Evolutionary conservation across 2,113 vertebrate genomes (phyloP), one percentile per base, ranked within the genome.

Genomic region (Acrocephalus arundinaceus): DNA sequence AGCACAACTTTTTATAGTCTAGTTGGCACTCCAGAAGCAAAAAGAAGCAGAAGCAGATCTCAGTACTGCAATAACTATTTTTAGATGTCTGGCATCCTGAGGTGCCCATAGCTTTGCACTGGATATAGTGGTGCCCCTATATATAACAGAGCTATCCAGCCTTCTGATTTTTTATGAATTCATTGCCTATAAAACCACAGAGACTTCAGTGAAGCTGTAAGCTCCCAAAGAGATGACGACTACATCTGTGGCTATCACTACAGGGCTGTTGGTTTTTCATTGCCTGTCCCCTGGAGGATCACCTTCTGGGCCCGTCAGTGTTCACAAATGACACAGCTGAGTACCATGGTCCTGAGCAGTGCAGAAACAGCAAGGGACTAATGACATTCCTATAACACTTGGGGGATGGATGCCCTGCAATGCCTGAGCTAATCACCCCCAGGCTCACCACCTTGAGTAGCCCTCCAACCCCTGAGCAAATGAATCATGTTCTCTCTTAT

Each of bases 301-400:
- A 37, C 49, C 15, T 17, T 24, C 45, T 0, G 2, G 35, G 31
- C 49, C 6, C 31, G 51, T 77, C 39, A 46, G 58, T 0, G 1
- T 10, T 84, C 37, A 39, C 31, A 27, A 18, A 37, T 3, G 25
- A 31, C 13, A 7, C 21, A 33, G 43, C 72, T 5, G 12, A 54
- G 54, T 6, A 7, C 9, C 0, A 0, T 3, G 52, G 37, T 18
- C 58, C 72, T 12, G 19, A 41, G 24, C 31, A 49, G 49, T 0
- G 10, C 46, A 51, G 9, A 5, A 57, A 13, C 14, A 55, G 45
- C 10, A 33, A 15, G 49, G 31, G 5, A 37, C 25, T 11, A 4
- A 31, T 59, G 33, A 61, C 25, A 31, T 17, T 78, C 9, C 41
- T 37, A 0, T 3, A 12, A 13, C 1, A 2, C 28, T 22, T 59